phyloP scores from a whole-genome alignment of 2,888 invertebrate species.

The Invenusta paracnida region DNA sequence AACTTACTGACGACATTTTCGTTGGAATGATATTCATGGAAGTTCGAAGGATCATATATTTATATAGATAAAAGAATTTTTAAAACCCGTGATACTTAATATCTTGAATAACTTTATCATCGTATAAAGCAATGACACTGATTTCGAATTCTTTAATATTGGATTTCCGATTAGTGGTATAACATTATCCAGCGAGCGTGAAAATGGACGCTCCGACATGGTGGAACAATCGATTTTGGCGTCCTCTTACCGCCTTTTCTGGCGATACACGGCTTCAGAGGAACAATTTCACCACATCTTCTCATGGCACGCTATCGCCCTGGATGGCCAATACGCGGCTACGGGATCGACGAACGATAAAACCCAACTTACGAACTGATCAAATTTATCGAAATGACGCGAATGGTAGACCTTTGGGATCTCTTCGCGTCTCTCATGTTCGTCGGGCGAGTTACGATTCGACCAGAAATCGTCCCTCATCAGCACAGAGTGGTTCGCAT shows the following conservation, averaged over 20 bases:
- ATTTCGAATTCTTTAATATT: no score
- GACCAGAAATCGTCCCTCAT: neutral
- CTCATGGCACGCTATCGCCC: neutral
- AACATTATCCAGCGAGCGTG: no score
- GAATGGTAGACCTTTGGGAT: neutral
- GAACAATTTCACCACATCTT: neutral
- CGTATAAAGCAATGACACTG: no score
- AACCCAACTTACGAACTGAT: neutral
- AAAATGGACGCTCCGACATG: constrained; percentile 5
- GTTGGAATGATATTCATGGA: no score
- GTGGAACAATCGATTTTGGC: constrained; percentile 4
- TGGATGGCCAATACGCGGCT: neutral
- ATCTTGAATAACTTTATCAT: no score
- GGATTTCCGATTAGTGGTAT: no score
- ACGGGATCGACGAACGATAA: neutral
- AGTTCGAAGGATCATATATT: no score
- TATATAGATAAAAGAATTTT: no score
- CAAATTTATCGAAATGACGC: neutral
- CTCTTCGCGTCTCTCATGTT: neutral
- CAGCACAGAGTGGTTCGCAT: neutral
- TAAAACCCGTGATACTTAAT: no score
- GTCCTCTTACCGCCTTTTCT: neutral
- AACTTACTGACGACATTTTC: no score
- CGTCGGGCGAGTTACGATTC: neutral
- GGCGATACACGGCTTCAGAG: neutral